Evolutionary conservation across 2,888 invertebrate genomes (phyloP).

Genomic region (Polietes domitor): DNA sequence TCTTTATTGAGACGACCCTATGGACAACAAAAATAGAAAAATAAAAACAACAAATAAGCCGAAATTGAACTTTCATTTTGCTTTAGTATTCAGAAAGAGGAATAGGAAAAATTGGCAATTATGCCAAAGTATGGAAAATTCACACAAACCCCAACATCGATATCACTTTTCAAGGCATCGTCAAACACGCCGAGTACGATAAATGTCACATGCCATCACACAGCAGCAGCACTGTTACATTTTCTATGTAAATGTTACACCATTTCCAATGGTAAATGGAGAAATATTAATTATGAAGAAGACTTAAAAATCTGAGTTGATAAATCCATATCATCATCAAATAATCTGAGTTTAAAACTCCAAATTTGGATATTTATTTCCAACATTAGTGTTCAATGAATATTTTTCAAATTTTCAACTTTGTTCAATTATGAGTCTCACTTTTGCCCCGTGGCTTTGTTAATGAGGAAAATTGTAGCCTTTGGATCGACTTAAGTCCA

Average conservation of each 20-base stretch:
- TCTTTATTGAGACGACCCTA: neutral
- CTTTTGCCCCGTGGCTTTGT: too few relatives aligned
- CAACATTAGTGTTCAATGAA: too few relatives aligned
- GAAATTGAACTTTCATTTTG: constrained; percentile 23
- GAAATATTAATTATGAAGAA: too few relatives aligned
- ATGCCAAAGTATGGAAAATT: constrained; percentile 53
- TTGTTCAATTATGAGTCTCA: too few relatives aligned
- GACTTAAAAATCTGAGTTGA: too few relatives aligned
- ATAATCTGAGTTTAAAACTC: too few relatives aligned
- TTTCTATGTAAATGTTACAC: neutral
- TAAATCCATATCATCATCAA: too few relatives aligned
- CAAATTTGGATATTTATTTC: too few relatives aligned
- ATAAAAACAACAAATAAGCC: neutral
- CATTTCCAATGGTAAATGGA: constrained; percentile 11
- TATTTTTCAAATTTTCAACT: too few relatives aligned
- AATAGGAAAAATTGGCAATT: constrained; percentile 48
- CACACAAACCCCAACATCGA: neutral
- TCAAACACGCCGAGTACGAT: neutral
- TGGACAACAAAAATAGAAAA: neutral
- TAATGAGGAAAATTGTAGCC: too few relatives aligned
- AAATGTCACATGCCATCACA: constrained; percentile 2
- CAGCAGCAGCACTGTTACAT: too few relatives aligned
- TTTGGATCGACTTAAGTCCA: too few relatives aligned
- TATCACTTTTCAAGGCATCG: neutral
- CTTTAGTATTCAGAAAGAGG: constrained; percentile 31